These are phyloP conservation scores for Cercopithecus mona DNA, from an alignment of 2,113 vertebrate genomes.

Conservation along the genomic window DNA sequence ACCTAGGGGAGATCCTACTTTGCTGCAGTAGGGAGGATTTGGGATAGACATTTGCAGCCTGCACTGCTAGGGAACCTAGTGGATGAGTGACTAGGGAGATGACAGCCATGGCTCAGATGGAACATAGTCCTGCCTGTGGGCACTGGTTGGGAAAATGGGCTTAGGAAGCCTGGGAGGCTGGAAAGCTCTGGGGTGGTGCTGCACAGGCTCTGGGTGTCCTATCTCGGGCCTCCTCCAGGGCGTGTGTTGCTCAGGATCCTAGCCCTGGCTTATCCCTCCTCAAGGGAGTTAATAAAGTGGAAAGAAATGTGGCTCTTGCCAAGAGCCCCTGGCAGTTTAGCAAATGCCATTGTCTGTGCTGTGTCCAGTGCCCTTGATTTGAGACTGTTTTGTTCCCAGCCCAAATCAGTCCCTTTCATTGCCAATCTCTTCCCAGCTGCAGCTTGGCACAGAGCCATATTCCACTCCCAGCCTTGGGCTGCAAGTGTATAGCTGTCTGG, in stretches of 20 bases:
- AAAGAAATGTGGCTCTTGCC: constrained; percentile 57
- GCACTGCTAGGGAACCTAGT: background rate
- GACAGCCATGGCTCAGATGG: background rate
- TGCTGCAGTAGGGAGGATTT: background rate
- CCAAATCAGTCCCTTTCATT: background rate
- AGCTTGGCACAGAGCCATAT: constrained; percentile 37
- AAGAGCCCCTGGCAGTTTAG: constrained; percentile 51
- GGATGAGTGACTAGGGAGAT: background rate
- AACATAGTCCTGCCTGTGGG: background rate
- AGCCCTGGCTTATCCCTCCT: background rate
- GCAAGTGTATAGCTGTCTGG: background rate
- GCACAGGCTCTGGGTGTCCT: background rate
- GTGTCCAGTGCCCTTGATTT: constrained; percentile 41
- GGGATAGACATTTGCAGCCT: background rate
- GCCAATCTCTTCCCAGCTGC: constrained; percentile 39
- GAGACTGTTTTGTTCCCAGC: constrained; percentile 32
- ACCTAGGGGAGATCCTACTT: background rate
- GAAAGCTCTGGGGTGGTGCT: background rate
- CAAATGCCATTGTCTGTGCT: constrained; percentile 47
- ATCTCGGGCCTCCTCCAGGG: background rate
- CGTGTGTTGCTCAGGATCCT: background rate
- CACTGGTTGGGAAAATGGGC: background rate
- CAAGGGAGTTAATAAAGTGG: constrained; percentile 67
- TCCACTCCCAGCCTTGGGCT: background rate
- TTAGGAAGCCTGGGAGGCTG: background rate